Conservation (phyloP, 2,113 vertebrate genomes). For the Myiozetetes cayanensis region DNA sequence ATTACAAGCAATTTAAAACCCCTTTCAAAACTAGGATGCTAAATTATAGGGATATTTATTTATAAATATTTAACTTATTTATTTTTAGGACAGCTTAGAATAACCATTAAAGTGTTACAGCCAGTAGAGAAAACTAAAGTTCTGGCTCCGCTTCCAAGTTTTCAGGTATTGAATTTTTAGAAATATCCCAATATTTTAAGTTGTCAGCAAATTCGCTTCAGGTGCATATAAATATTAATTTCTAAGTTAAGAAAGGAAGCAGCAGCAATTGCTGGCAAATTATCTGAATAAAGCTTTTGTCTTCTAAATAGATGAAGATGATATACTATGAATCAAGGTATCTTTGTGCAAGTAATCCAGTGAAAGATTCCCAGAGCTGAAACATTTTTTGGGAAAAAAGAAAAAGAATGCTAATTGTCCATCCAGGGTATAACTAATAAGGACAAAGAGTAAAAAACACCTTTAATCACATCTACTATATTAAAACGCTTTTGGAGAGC, state of each 20-base stretch:
- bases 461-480: background rate
- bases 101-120: background rate
- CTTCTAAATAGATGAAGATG: constrained; percentile 2
- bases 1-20: background rate
- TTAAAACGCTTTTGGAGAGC: background rate
- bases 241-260: background rate
- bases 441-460: background rate
- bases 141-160: background rate
- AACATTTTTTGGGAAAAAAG: background rate
- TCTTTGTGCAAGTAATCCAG: background rate
- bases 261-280: background rate
- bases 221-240: background rate
- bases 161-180: background rate
- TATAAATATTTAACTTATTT: background rate
- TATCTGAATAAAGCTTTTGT: background rate
- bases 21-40: background rate
- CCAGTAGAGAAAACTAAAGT: background rate
- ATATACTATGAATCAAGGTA: background rate
- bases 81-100: background rate
- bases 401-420: background rate
- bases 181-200: background rate
- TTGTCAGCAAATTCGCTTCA: background rate
- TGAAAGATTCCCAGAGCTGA: background rate
- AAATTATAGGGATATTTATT: background rate
- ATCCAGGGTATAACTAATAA: background rate